Conservation (phyloP, 2,113 vertebrate species). For the Serinus canaria region DNA sequence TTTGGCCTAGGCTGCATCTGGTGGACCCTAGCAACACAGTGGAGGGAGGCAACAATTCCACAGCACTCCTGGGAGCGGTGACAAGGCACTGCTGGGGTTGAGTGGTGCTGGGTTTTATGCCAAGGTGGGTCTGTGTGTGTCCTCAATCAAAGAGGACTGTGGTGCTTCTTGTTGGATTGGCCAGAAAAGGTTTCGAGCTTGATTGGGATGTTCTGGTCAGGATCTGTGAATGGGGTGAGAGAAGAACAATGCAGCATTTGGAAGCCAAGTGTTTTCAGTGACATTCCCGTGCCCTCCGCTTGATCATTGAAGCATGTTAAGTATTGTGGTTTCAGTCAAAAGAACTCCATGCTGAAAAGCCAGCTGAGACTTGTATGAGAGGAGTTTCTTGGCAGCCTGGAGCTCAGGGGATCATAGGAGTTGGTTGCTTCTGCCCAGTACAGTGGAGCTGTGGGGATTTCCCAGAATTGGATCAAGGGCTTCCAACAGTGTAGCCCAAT, state of each 20-base stretch:
- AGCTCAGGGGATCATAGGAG: slow-evolving; percentile 19
- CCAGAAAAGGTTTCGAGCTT: background rate
- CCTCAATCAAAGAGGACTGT: background rate
- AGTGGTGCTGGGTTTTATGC: rapidly evolving
- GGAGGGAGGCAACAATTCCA: background rate
- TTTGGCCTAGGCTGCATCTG: background rate
- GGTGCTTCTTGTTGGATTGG: background rate
- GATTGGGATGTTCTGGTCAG: background rate
- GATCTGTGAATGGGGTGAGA: slow-evolving; percentile 38
- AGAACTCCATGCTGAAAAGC: slow-evolving; percentile 64
- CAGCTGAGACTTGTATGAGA: slow-evolving; percentile 62
- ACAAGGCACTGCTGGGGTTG: rapidly evolving
- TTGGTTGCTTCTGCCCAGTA: slow-evolving; percentile 41
- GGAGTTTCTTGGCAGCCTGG: slow-evolving; percentile 26
- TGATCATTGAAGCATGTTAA: slow-evolving; percentile 60
- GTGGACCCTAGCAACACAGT: rapidly evolving
- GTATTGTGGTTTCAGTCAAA: slow-evolving; percentile 63
- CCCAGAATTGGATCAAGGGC: slow-evolving; percentile 59
- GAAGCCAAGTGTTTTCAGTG: slow-evolving; percentile 59
- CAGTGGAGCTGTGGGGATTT: slow-evolving; percentile 54
- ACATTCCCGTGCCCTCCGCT: slow-evolving; percentile 56
- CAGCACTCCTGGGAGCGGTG: background rate
- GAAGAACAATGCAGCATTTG: slow-evolving; percentile 47
- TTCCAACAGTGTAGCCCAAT: slow-evolving; percentile 43
- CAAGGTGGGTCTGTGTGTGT: rapidly evolving